Evolutionary conservation across 2,888 invertebrate genomes (phyloP).

Genomic region (Blastobasis adustella): DNA sequence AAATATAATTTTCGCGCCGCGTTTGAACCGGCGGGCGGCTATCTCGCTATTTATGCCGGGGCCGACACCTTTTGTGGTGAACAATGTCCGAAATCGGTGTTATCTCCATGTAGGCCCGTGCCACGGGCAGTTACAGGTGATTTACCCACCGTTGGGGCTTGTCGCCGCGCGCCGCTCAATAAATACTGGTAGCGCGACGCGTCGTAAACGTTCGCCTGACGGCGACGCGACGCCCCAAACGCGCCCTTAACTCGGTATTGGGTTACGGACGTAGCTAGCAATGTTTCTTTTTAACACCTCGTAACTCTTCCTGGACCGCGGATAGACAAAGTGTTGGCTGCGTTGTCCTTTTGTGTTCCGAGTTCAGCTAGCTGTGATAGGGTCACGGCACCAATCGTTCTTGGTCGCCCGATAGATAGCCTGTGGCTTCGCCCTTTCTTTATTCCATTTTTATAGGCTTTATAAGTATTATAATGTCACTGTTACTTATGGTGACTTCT

Average conservation of each 20-base stretch:
- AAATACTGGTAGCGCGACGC: slow-evolving; percentile 38
- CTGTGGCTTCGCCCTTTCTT: too few species aligned
- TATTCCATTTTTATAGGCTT: too few species aligned
- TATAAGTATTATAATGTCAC: too few species aligned
- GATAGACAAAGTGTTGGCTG: too few species aligned
- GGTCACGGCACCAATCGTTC: too few species aligned
- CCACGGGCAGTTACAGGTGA: slow-evolving; percentile 7
- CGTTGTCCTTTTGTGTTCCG: too few species aligned
- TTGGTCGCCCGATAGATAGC: too few species aligned
- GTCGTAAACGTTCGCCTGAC: slow-evolving; percentile 26
- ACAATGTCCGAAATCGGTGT: slow-evolving; percentile 16
- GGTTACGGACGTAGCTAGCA: slow-evolving; percentile 25
- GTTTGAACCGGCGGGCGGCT: too few species aligned
- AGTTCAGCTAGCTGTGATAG: too few species aligned
- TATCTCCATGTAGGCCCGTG: slow-evolving; percentile 27
- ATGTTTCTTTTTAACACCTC: slow-evolving; percentile 5
- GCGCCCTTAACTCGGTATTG: slow-evolving; percentile 19
- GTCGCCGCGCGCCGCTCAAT: slow-evolving; percentile 26
- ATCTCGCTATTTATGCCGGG: background rate
- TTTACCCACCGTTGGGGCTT: slow-evolving; percentile 15
- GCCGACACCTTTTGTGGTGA: slow-evolving; percentile 6
- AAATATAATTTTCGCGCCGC: too few species aligned
- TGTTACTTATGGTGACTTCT: too few species aligned
- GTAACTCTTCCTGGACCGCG: background rate
- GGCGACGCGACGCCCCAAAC: slow-evolving; percentile 25